A percentile compares a stretch with the other conserved stretches of the same genome.
phyloP scores from a whole-genome alignment of 92 coral and sea anemone genomes.

The Blastomussa wellsi region DNA sequence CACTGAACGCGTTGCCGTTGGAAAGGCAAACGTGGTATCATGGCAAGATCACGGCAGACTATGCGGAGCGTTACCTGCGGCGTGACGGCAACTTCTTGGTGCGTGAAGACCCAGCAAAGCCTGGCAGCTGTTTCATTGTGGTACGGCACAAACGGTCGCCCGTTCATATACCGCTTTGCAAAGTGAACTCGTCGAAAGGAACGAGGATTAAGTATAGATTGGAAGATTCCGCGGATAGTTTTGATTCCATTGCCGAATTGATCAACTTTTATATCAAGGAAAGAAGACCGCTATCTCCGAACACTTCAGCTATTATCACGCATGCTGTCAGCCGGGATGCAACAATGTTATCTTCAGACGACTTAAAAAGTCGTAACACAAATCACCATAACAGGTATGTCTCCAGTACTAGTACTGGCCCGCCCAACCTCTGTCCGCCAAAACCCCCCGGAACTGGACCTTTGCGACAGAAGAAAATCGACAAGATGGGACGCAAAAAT shows the following conservation, averaged over 20 bases:
- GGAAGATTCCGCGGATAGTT: conserved; percentile 72
- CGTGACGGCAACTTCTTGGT: conserved; percentile 94
- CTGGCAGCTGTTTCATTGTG: conserved; percentile 86
- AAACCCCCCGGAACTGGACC: conserved; percentile 46
- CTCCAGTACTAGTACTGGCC: conserved; percentile 16
- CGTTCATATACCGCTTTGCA: conserved; percentile 75
- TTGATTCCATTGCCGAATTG: conserved; percentile 82
- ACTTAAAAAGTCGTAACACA: conserved; percentile 52
- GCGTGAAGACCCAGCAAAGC: conserved; percentile 97
- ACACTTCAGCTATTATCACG: conserved; percentile 64
- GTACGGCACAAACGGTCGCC: conserved; percentile 72
- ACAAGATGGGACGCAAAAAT: conserved; percentile 29
- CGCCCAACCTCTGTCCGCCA: conserved; percentile 28
- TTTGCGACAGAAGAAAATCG: conserved; percentile 22
- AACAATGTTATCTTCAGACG: conserved; percentile 73
- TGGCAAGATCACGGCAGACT: conserved; percentile 94
- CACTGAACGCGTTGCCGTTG: conserved; percentile 50
- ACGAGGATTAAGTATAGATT: conserved; percentile 85
- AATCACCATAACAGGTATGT: conserved; percentile 38
- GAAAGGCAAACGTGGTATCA: conserved; percentile 98
- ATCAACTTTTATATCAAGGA: conserved; percentile 71
- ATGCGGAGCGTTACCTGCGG: conserved; percentile 82
- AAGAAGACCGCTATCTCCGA: conserved; percentile 70
- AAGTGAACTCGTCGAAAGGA: conserved; percentile 80
- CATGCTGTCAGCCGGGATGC: conserved; percentile 91